A percentile compares a stretch with the other conserved stretches of the same genome.
Conservation (phyloP, 2,888 invertebrate species). For the Dynastes tityus region DNA sequence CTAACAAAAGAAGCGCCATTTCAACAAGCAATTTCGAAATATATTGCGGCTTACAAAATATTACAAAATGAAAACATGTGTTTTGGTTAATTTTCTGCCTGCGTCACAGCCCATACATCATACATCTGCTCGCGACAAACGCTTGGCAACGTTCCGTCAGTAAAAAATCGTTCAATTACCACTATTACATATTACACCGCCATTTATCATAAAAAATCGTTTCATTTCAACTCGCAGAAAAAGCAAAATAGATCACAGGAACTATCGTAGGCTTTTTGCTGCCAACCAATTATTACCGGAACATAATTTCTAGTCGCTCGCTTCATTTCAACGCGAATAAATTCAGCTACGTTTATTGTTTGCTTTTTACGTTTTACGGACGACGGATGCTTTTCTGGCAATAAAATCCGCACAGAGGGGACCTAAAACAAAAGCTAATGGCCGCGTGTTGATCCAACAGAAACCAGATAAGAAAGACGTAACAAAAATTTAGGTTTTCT, state of each 20-base stretch:
- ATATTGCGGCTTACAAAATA: background rate
- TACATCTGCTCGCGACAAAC: background rate
- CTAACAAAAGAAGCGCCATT: background rate
- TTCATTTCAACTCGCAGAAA: background rate
- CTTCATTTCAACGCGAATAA: background rate
- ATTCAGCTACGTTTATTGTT: background rate
- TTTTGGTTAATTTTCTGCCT: background rate
- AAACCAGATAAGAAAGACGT: background rate
- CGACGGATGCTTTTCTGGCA: background rate
- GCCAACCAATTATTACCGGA: slow-evolving; percentile 1
- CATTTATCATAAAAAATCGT: slow-evolving; percentile 7
- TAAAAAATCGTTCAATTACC: slow-evolving; percentile 15
- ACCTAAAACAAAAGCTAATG: slow-evolving; percentile 10
- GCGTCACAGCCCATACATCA: background rate
- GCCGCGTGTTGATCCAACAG: background rate
- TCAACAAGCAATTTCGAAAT: background rate
- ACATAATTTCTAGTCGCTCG: background rate
- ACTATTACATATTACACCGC: slow-evolving; percentile 4
- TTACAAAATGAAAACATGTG: background rate
- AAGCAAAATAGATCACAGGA: background rate
- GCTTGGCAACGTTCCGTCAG: background rate
- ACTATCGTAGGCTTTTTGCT: background rate
- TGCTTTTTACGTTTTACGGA: background rate
- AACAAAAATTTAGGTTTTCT: background rate
- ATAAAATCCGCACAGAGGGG: background rate